phyloP scores from a whole-genome alignment of 2,113 vertebrate genomes.

The Vimba vimba region DNA sequence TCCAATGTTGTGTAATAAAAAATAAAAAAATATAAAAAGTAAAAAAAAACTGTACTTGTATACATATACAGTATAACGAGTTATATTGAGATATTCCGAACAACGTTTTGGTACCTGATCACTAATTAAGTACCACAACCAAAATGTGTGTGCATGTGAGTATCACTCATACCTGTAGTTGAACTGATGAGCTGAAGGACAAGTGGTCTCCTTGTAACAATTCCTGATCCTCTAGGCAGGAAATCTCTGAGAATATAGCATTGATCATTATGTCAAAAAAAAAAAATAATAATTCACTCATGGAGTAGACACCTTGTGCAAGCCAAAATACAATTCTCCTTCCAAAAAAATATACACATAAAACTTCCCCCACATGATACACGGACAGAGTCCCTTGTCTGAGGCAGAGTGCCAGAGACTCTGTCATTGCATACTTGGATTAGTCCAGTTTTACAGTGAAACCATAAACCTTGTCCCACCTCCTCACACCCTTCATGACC shows the following conservation, averaged over 20 bases:
- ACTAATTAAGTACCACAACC: not conserved
- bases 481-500: constrained; percentile 23
- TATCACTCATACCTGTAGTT: constrained; percentile 61
- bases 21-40: too few relatives aligned
- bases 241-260: constrained; percentile 72
- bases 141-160: not conserved
- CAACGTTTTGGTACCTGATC: not conserved
- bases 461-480: constrained; percentile 29
- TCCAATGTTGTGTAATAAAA: too few relatives aligned
- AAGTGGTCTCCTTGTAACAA: constrained; percentile 78
- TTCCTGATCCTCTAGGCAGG: constrained; percentile 80
- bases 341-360: not conserved
- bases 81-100: not conserved
- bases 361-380: constrained; percentile 22
- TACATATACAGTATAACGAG: too few relatives aligned
- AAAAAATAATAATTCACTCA: constrained; percentile 4
- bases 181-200: constrained; percentile 76
- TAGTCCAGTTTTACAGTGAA: constrained; percentile 39
- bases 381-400: constrained; percentile 20
- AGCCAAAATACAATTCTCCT: not conserved
- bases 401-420: constrained; percentile 33
- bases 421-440: constrained; percentile 18
- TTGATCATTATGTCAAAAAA: constrained; percentile 28
- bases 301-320: not conserved
- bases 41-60: too few relatives aligned